phyloP scores from a whole-genome alignment of 2,113 vertebrate genomes.

The Felis chaus region DNA sequence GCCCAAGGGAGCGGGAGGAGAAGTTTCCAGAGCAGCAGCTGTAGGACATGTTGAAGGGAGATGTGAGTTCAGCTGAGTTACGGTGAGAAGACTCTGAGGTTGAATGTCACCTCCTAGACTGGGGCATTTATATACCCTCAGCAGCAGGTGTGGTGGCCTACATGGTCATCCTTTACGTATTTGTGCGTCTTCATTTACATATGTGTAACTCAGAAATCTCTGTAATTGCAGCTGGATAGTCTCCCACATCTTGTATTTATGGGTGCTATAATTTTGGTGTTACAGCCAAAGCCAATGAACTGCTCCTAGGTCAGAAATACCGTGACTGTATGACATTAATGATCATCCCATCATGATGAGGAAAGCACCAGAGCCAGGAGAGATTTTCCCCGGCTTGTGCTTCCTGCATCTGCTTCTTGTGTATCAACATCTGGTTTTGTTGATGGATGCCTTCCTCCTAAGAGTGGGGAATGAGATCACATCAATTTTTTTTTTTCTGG shows the following conservation, averaged over 20 bases:
- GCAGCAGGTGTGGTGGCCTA: background rate
- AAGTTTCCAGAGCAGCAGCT: background rate
- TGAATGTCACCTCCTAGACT: background rate
- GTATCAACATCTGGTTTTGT: background rate
- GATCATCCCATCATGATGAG: background rate
- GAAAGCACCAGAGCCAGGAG: background rate
- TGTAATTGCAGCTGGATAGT: constrained; percentile 32
- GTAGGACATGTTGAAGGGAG: constrained; percentile 18
- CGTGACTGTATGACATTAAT: background rate
- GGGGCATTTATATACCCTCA: background rate
- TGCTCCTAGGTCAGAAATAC: background rate
- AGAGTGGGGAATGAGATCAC: background rate
- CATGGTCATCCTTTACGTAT: too few relatives aligned
- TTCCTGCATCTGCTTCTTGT: background rate
- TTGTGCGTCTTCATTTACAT: background rate
- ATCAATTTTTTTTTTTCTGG: background rate
- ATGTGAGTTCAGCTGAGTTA: background rate
- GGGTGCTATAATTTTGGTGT: background rate
- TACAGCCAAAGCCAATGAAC: background rate
- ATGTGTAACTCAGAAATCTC: background rate
- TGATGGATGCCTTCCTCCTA: background rate
- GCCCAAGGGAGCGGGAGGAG: background rate
- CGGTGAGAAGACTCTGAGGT: background rate
- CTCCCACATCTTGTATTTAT: background rate
- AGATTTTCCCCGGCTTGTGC: background rate